A percentile compares a stretch with the other conserved stretches of the same genome.
phyloP scores from a whole-genome alignment of 92 coral and sea anemone species.

The Parazoanthus swiftii region DNA sequence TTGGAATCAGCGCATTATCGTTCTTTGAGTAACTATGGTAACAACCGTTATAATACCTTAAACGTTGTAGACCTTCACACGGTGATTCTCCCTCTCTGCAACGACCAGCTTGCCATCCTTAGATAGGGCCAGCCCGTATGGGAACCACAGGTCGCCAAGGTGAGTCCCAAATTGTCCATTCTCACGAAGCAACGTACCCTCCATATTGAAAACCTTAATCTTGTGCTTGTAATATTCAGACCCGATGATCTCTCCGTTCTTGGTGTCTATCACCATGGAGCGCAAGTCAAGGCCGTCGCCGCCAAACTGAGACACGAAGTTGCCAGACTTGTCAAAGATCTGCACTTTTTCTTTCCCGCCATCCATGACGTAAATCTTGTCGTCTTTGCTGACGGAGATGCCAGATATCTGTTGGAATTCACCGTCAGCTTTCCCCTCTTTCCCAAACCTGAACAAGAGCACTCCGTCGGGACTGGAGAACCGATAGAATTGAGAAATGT shows the following conservation, averaged over 20 bases:
- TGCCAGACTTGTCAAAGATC: constrained; percentile 65
- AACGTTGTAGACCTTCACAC: constrained; percentile 71
- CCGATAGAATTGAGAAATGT: background rate
- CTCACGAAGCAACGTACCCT: constrained; percentile 62
- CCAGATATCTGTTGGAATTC: constrained; percentile 48
- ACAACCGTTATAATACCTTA: constrained; percentile 30
- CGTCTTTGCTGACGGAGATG: constrained; percentile 48
- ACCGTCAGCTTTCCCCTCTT: constrained; percentile 62
- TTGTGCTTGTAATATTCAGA: constrained; percentile 66
- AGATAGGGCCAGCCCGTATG: constrained; percentile 61
- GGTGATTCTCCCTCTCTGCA: constrained; percentile 72
- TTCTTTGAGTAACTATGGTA: too few species aligned
- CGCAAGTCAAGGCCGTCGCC: constrained; percentile 52
- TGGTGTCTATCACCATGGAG: constrained; percentile 57
- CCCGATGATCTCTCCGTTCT: constrained; percentile 57
- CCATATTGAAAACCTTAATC: constrained; percentile 61
- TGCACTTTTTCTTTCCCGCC: constrained; percentile 45
- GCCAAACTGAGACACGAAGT: constrained; percentile 58
- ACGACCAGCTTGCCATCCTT: constrained; percentile 80
- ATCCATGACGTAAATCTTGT: constrained; percentile 67
- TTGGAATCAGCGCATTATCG: too few species aligned
- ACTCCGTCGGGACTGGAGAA: constrained; percentile 53
- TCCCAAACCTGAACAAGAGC: constrained; percentile 63
- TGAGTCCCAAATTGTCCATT: constrained; percentile 66
- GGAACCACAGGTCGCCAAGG: constrained; percentile 75